Conservation (phyloP, 2,113 vertebrate genomes). For the Pogona vitticeps region DNA sequence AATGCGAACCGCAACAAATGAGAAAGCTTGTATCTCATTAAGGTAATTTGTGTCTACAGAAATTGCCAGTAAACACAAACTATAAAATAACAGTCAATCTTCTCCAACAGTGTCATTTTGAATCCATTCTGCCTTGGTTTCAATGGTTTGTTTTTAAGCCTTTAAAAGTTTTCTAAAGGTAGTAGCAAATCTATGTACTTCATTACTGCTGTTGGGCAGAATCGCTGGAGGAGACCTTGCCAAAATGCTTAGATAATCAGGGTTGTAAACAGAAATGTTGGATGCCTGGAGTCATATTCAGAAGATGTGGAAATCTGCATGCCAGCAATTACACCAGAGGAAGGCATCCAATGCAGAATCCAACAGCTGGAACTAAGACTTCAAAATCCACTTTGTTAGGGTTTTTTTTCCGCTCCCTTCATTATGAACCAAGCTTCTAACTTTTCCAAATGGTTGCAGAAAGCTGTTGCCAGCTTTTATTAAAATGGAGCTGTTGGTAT, state of each 20-base stretch:
- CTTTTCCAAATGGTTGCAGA: background rate
- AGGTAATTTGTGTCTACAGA: slow-evolving; percentile 68
- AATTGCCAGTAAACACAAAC: slow-evolving; percentile 66
- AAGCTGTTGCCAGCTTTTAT: background rate
- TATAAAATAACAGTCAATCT: slow-evolving; percentile 59
- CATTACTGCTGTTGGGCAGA: background rate
- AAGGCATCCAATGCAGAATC: background rate
- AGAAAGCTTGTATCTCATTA: slow-evolving; percentile 69
- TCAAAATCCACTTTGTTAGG: background rate
- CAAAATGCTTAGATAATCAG: background rate
- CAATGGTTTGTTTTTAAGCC: slow-evolving; percentile 20
- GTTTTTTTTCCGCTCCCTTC: background rate
- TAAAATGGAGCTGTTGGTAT: background rate
- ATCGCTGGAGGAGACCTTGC: background rate
- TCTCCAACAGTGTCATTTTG: slow-evolving; percentile 55
- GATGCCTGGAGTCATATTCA: background rate
- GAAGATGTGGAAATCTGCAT: background rate
- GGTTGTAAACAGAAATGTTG: background rate
- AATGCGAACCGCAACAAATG: slow-evolving; percentile 52
- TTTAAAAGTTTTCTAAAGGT: slow-evolving; percentile 6
- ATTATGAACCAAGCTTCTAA: background rate
- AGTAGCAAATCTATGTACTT: background rate
- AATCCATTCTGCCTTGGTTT: slow-evolving; percentile 60
- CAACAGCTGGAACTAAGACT: background rate
- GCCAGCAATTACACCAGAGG: background rate